phyloP scores from a whole-genome alignment of 2,888 invertebrate species.

The Hemaris fuciformis region DNA sequence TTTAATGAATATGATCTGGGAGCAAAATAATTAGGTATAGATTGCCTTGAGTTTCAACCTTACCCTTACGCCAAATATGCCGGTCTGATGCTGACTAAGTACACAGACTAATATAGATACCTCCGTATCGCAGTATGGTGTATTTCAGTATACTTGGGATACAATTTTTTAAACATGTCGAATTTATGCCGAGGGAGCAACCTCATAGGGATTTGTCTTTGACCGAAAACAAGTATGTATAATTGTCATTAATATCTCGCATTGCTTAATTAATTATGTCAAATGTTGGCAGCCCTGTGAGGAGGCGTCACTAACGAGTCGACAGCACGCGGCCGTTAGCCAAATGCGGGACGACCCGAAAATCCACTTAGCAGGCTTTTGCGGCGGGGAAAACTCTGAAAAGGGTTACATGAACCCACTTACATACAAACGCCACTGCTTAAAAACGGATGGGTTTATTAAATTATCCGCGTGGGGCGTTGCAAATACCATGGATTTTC shows the following conservation, averaged over 20 bases:
- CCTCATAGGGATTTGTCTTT: too few relatives aligned
- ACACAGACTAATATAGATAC: too few relatives aligned
- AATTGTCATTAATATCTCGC: not conserved
- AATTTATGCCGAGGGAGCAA: too few relatives aligned
- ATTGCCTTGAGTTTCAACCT: too few relatives aligned
- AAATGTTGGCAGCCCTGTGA: conserved; percentile 35
- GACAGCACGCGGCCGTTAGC: conserved; percentile 68
- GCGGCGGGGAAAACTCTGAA: conserved; percentile 39
- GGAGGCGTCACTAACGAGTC: conserved; percentile 56
- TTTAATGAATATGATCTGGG: too few relatives aligned
- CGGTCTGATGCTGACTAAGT: too few relatives aligned
- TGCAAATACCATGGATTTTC: not conserved
- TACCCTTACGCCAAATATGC: too few relatives aligned
- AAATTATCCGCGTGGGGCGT: conserved; percentile 7
- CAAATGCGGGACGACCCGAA: conserved; percentile 70
- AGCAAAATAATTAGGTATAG: too few relatives aligned
- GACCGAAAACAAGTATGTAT: not conserved
- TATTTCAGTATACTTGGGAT: too few relatives aligned
- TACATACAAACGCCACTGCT: conserved; percentile 11
- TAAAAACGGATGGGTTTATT: conserved; percentile 15
- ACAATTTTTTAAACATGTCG: too few relatives aligned
- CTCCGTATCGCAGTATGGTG: too few relatives aligned
- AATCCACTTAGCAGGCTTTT: conserved; percentile 70
- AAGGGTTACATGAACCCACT: conserved; percentile 34
- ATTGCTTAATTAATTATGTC: conserved; percentile 1